Percentiles rank a stretch among this genome's conserved stretches.
These are phyloP conservation scores for Chiridota heheva DNA, from an alignment of 35 echinoderm and acorn worm species.

Conservation along the genomic window DNA sequence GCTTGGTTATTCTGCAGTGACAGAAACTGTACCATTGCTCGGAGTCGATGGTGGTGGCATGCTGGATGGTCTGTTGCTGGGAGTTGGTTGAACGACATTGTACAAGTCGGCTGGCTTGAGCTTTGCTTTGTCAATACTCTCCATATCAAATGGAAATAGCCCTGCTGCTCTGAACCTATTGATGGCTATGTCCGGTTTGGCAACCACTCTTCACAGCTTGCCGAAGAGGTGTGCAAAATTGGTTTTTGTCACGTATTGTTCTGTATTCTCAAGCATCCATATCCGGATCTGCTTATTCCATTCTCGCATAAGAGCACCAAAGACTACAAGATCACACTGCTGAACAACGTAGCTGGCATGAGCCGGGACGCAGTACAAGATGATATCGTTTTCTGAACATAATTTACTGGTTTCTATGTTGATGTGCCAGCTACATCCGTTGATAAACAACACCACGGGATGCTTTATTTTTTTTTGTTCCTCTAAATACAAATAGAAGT, in stretches of 20 bases:
- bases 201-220: slow-evolving; percentile 42
- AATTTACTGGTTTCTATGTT: too few relatives aligned
- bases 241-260: slow-evolving; percentile 44
- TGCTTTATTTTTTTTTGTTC: slow-evolving; percentile 21
- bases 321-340: slow-evolving; percentile 61
- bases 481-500: slow-evolving; percentile 39
- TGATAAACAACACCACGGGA: slow-evolving; percentile 45
- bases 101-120: slow-evolving; percentile 17
- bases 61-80: too few relatives aligned
- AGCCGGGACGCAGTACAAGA: slow-evolving; percentile 53
- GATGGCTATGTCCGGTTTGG: neutral
- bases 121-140: slow-evolving; percentile 45
- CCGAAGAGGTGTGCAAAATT: slow-evolving; percentile 54
- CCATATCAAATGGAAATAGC: slow-evolving; percentile 41
- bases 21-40: too few relatives aligned
- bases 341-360: slow-evolving; percentile 63
- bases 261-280: slow-evolving; percentile 42
- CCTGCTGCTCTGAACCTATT: slow-evolving; percentile 45
- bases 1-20: too few relatives aligned
- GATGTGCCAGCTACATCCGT: too few relatives aligned
- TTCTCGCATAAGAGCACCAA: slow-evolving; percentile 41
- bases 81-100: too few relatives aligned
- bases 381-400: slow-evolving; percentile 29
- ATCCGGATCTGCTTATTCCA: slow-evolving; percentile 46
- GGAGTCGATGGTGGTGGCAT: too few relatives aligned